These are phyloP conservation scores for Encarsia formosa DNA, from an alignment of 2,888 invertebrate genomes.

Conservation along the genomic window DNA sequence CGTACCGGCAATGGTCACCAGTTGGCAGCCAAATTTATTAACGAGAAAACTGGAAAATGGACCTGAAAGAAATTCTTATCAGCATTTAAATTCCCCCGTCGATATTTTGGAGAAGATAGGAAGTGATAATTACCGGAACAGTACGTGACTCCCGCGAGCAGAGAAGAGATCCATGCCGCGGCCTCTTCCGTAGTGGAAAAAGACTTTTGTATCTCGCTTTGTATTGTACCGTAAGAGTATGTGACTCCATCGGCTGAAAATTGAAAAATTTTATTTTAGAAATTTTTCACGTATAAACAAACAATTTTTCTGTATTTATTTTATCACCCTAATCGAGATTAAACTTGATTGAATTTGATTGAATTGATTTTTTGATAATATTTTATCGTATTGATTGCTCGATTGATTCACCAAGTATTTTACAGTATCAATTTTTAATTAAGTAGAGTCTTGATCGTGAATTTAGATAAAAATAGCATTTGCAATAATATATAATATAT, in stretches of 20 bases:
- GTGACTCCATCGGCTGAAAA: conserved; percentile 90
- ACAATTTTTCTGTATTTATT: no score
- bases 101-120: background rate
- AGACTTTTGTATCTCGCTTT: conserved; percentile 77
- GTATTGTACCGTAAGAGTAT: conserved; percentile 94
- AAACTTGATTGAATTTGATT: no score
- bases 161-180: conserved; percentile 90
- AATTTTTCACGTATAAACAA: no score
- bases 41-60: conserved; percentile 93
- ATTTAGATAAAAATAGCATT: no score
- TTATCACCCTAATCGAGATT: no score
- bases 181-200: conserved; percentile 80
- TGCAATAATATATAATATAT: no score
- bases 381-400: no score
- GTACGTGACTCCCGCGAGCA: conserved; percentile 91
- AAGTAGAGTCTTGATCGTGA: no score
- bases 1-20: conserved; percentile 86
- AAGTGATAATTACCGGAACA: conserved; percentile 73
- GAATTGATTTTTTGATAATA: no score
- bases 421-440: no score
- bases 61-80: conserved; percentile 60
- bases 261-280: no score
- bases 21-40: conserved; percentile 89
- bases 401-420: no score
- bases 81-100: background rate